Evolutionary conservation across 2,888 invertebrate species (phyloP).

Genomic region (Cylloceria caligata): DNA sequence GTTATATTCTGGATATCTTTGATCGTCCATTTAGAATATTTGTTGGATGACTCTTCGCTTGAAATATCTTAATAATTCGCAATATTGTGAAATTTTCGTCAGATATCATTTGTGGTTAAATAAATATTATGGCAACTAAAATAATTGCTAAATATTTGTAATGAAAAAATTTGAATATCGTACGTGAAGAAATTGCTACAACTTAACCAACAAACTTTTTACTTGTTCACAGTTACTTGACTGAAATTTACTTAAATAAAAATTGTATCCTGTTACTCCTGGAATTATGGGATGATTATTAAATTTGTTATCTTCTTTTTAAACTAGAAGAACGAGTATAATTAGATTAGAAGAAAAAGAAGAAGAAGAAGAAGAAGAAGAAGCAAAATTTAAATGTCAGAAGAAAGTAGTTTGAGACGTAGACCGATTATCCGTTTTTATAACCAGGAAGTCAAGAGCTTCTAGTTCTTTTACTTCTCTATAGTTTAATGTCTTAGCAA

Average conservation of each 20-base stretch:
- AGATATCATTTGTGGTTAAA: no score
- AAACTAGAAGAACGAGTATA: neutral
- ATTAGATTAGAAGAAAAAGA: neutral
- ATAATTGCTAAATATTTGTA: no score
- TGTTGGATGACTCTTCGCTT: no score
- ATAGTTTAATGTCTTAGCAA: neutral
- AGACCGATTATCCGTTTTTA: conserved; percentile 19
- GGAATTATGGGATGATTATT: neutral
- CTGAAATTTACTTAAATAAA: neutral
- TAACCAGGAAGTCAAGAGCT: neutral
- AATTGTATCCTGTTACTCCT: neutral
- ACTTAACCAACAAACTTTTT: no score
- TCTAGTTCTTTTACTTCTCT: neutral
- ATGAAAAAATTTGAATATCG: no score
- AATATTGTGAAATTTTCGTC: no score
- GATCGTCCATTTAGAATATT: no score
- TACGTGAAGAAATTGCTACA: no score
- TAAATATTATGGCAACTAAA: no score
- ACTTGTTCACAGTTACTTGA: no score
- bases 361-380: neutral
- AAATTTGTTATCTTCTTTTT: neutral
- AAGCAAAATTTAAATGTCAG: conserved; percentile 5
- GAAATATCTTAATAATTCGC: no score
- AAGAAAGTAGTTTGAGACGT: conserved; percentile 43
- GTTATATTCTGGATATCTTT: no score